A percentile compares a stretch with the other conserved stretches of the same genome.
Evolutionary conservation across 1,140 invertebrate species (phyloP).

Genomic region (Ectropis grisescens): DNA sequence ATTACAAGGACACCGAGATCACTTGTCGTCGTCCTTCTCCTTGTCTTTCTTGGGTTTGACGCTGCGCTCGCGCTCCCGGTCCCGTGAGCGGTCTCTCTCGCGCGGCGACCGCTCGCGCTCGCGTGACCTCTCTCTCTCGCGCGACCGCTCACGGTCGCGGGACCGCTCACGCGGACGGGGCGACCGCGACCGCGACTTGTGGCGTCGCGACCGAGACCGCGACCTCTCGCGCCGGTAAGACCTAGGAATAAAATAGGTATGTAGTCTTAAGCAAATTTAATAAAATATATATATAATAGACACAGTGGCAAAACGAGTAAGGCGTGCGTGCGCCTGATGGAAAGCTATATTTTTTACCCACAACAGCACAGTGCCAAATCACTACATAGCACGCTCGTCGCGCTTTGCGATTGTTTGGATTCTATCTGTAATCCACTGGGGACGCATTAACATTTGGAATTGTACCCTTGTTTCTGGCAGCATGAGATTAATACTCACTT

Average conservation of each 20-base stretch:
- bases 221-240: conserved; percentile 59
- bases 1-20: no score
- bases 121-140: no score
- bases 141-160: conserved; percentile 22
- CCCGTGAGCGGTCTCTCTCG: conserved; percentile 40
- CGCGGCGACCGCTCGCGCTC: conserved; percentile 34
- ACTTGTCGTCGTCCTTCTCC: conserved; percentile 56
- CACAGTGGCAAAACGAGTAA: no score
- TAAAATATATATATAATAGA: conserved; percentile 1
- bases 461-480: no score
- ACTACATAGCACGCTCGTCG: no score
- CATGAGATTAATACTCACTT: conserved; percentile 41
- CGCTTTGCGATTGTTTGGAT: no score
- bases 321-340: no score
- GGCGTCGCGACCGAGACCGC: conserved; percentile 55
- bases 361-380: no score
- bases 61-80: conserved; percentile 38
- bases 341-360: no score
- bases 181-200: conserved; percentile 61
- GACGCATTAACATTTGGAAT: no score
- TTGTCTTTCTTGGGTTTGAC: conserved; percentile 58
- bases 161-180: conserved; percentile 42
- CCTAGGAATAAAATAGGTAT: no score
- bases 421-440: no score
- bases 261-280: conserved; percentile 1